Conservation (phyloP, 2,888 invertebrate species). For the Cancer borealis region DNA sequence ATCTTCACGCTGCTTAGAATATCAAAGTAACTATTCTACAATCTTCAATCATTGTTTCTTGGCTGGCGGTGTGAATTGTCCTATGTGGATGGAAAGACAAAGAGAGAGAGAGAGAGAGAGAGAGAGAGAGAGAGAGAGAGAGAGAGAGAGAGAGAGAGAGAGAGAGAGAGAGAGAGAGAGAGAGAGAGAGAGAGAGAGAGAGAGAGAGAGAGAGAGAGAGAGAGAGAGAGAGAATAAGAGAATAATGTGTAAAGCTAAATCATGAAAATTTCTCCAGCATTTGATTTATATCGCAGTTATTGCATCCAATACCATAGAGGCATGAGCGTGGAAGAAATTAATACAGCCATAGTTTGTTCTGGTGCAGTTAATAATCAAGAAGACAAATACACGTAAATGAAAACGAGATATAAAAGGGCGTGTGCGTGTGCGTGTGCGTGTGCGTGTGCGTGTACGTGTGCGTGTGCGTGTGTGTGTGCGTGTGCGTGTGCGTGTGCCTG, state of each 20-base stretch:
- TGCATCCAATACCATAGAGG: not conserved
- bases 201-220: not conserved
- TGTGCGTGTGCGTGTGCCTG: too few relatives aligned
- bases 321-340: constrained; percentile 8
- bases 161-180: not conserved
- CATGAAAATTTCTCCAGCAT: not conserved
- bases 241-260: constrained; percentile 1
- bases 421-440: not conserved
- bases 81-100: not conserved
- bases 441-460: too few relatives aligned
- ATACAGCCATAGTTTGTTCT: constrained; percentile 28
- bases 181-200: not conserved
- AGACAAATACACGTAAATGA: not conserved
- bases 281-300: constrained; percentile 5
- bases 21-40: too few relatives aligned
- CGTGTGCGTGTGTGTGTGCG: not conserved
- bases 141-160: constrained; percentile 20
- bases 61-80: not conserved
- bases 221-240: not conserved
- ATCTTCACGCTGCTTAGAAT: too few relatives aligned
- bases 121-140: constrained; percentile 18
- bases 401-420: not conserved
- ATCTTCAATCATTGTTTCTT: not conserved
- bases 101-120: constrained; percentile 20
- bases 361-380: constrained; percentile 9